phyloP scores from a whole-genome alignment of 2,797 vertebrate genomes.

The Hydrophis major region DNA sequence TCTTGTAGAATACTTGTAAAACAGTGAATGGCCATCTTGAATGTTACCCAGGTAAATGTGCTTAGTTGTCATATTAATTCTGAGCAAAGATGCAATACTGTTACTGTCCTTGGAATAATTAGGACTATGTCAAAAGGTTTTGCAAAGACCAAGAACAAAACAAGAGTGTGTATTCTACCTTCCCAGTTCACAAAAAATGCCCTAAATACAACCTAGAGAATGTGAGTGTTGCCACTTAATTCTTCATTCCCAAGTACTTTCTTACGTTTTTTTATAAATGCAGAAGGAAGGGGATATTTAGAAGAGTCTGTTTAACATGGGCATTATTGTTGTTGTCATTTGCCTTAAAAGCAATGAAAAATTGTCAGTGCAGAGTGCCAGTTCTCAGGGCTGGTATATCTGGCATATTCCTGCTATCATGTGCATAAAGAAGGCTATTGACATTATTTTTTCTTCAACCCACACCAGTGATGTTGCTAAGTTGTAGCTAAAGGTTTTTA shows the following conservation, averaged over 20 bases:
- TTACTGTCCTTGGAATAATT: not conserved
- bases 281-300: not conserved
- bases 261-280: not conserved
- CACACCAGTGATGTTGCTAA: not conserved
- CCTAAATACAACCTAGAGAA: not conserved
- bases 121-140: not conserved
- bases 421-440: not conserved
- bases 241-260: not conserved
- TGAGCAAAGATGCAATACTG: not conserved
- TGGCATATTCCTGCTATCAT: not conserved
- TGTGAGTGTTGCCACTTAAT: not conserved
- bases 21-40: constrained; percentile 10
- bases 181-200: not conserved
- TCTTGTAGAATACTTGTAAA: not conserved
- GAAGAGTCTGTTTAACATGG: not conserved
- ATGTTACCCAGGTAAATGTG: not conserved
- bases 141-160: not conserved
- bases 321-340: constrained; percentile 32
- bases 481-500: not conserved
- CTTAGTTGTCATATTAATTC: not conserved
- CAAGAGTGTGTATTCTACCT: not conserved
- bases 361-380: constrained; percentile 17
- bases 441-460: not conserved
- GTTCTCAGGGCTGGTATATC: not conserved
- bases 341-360: constrained; percentile 51